Evolutionary conservation across 2,797 vertebrate species (phyloP).

Genomic region (Lemur catta): DNA sequence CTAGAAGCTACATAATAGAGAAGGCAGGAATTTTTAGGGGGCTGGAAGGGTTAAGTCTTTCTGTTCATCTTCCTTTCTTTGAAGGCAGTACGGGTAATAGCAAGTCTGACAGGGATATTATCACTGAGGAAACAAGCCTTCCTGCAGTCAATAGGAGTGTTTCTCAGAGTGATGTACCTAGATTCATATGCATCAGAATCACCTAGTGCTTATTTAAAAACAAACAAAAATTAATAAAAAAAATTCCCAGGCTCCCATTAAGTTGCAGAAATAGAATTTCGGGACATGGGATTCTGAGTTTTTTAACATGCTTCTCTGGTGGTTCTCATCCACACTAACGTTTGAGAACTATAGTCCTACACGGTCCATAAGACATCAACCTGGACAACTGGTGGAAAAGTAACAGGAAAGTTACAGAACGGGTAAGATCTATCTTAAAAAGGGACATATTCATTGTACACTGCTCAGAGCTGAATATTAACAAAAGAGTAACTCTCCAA

Average conservation of each 20-base stretch:
- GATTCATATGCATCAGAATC: neutral
- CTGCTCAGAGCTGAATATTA: constrained; percentile 10
- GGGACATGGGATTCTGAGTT: neutral
- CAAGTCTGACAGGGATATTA: constrained; percentile 33
- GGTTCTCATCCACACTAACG: constrained; percentile 13
- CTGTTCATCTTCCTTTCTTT: neutral
- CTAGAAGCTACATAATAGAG: constrained; percentile 17
- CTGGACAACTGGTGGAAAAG: neutral
- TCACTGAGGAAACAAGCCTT: neutral
- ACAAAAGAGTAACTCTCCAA: constrained; percentile 34
- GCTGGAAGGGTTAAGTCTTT: neutral
- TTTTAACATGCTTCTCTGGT: constrained; percentile 11
- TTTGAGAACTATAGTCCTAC: neutral
- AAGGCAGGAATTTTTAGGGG: neutral
- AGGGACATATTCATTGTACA: neutral
- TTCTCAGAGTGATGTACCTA: neutral
- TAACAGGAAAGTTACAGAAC: constrained; percentile 27
- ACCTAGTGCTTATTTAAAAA: neutral
- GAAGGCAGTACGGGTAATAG: neutral
- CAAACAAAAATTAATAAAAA: neutral
- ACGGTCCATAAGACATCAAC: neutral
- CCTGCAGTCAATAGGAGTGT: neutral
- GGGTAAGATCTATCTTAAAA: neutral
- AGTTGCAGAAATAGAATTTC: constrained; percentile 10
- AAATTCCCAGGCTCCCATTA: neutral